Evolutionary conservation across 1,140 invertebrate genomes (phyloP).

Genomic region (Tetramorium simillimum): DNA sequence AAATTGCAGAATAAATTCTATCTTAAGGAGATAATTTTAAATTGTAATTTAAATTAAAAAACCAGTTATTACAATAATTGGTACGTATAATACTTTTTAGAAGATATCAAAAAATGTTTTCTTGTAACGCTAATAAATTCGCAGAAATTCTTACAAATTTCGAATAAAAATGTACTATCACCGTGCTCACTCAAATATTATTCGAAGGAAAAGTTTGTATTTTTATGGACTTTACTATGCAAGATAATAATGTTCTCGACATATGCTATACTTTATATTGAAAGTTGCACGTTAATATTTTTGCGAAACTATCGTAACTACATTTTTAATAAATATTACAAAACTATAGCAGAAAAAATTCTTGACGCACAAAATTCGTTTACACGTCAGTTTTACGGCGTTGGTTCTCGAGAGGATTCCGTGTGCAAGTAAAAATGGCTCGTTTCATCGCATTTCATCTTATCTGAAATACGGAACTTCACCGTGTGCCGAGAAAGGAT

Average conservation of each 20-base stretch:
- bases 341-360: not conserved
- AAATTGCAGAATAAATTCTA: not conserved
- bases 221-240: not conserved
- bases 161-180: constrained; percentile 3
- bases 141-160: constrained; percentile 12
- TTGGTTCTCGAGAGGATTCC: not conserved
- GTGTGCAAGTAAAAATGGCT: constrained; percentile 12
- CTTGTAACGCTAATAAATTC: not conserved
- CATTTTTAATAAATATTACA: not conserved
- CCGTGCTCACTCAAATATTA: constrained; percentile 1
- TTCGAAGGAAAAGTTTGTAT: constrained; percentile 31
- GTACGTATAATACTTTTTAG: not conserved
- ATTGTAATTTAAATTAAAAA: not conserved
- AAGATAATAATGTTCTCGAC: not conserved
- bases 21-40: not conserved
- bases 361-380: not conserved
- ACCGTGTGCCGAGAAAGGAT: constrained; percentile 59
- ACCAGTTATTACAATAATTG: not conserved
- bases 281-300: not conserved
- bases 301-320: not conserved
- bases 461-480: constrained; percentile 43
- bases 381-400: not conserved
- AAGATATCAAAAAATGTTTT: not conserved
- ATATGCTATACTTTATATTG: not conserved
- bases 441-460: constrained; percentile 30